Evolutionary conservation across 2,113 vertebrate species (phyloP), one percentile per base, ranked within the genome.

Genomic region (Calonectris borealis): DNA sequence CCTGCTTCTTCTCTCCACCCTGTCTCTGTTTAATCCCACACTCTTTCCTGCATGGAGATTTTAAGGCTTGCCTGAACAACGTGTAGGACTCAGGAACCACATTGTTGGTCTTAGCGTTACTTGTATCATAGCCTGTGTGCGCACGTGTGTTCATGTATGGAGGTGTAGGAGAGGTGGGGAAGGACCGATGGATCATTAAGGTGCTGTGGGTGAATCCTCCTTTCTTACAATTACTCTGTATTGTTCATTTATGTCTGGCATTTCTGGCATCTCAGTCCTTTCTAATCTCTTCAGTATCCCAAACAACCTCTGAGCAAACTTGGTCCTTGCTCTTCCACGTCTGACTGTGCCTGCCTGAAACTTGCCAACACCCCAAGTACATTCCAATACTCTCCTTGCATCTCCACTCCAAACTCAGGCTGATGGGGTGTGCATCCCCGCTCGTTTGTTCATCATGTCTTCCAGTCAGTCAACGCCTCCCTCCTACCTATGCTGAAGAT

Each of bases 51-150:
- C 75, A 68, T 26, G 46, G 93, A 96, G 85, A 76, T 87, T 85
- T 94, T 92, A 96, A 96, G 87, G 79, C 76, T 90, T 94, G 71
- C 92, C 93, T 83, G 88, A 89, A 95, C 62, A 91, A 36, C 29
- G 48, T 6, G 3, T 32, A 78, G 55, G 70, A 94, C 88, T 91
- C 82, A 25, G 89, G 95, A 97, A 93, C 68, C 11, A 13, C 69
- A 29, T 3, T 27, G 49, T 57, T 27, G 15, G 80, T 62, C 62
- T 72, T 65, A 75, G 61, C 11, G 20, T 65, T 77, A 82, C 75
- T 83, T 31, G 1, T 61, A 81, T 52, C 61, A 60, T 76, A 95
- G 69, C 68, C 81, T 57, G n/a, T 58, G 40, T 83, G 46, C 16
- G 34, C 19, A 21, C 1, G 2, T 0, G 1, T 38, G 57, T 70